Conservation (phyloP, 2,797 vertebrate genomes). For the Falco naumanni region DNA sequence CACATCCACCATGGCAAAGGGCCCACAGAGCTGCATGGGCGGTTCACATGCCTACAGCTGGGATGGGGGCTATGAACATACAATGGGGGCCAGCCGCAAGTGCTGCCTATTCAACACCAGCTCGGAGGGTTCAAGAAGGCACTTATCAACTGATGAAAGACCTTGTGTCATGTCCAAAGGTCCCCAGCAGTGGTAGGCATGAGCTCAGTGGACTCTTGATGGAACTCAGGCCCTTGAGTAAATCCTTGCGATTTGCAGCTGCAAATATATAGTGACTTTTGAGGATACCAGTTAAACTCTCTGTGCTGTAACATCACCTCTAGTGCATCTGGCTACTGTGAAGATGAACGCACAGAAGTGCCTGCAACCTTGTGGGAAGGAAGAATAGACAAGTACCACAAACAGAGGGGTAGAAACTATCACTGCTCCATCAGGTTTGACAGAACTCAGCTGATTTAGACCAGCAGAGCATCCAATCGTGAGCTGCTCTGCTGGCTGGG, state of each 20-base stretch:
- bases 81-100: rapidly evolving
- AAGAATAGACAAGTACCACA: not conserved
- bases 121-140: not conserved
- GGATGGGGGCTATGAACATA: not conserved
- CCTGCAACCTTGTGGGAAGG: not conserved
- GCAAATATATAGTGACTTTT: not conserved
- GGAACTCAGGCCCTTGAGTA: not conserved
- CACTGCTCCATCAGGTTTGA: not conserved
- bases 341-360: not conserved
- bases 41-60: not conserved
- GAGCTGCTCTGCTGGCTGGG: not conserved
- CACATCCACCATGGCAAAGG: not conserved
- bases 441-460: not conserved
- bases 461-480: not conserved
- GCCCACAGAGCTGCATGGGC: too few species aligned
- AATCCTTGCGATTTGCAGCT: not conserved
- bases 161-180: not conserved
- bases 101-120: not conserved
- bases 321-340: not conserved
- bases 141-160: not conserved
- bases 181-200: not conserved
- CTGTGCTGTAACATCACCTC: not conserved
- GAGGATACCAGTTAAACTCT: not conserved
- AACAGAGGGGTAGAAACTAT: not conserved
- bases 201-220: not conserved